A percentile compares a stretch with the other conserved stretches of the same genome.
Conservation (phyloP, 2,888 invertebrate genomes). For the Parasteatoda lunata region DNA sequence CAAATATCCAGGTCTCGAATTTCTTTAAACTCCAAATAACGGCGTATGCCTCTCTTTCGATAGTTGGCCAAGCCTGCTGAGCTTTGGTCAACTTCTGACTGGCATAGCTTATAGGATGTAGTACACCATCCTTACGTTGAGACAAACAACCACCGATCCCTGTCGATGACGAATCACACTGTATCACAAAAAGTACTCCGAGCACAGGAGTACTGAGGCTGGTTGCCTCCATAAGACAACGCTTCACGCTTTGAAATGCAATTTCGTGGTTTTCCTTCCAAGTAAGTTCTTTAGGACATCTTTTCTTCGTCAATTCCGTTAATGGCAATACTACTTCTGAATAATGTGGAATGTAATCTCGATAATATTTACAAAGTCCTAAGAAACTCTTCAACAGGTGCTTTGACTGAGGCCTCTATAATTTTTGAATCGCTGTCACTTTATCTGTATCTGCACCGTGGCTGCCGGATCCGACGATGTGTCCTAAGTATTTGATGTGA, state of each 20-base stretch:
- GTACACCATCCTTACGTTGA: background rate
- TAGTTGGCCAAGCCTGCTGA: conserved; percentile 7
- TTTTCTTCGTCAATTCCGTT: background rate
- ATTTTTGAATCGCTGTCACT: background rate
- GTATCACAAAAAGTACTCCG: background rate
- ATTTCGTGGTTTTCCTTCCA: background rate
- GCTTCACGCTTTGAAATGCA: background rate
- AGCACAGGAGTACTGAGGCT: background rate
- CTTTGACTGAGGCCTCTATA: background rate
- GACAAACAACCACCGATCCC: conserved; percentile 4
- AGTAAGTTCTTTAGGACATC: background rate
- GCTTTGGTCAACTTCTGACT: conserved; percentile 10
- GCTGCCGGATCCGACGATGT: too few species aligned
- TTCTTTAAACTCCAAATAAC: conserved; percentile 15
- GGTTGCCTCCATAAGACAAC: background rate
- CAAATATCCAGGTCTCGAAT: conserved; percentile 13
- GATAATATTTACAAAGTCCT: background rate
- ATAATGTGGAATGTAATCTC: background rate
- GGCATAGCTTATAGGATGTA: background rate
- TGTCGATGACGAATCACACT: too few species aligned
- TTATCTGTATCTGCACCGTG: too few species aligned
- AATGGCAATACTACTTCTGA: background rate
- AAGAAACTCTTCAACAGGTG: background rate
- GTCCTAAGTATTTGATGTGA: conserved; percentile 1
- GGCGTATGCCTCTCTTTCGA: background rate